Percentiles rank a stretch among this genome's conserved stretches.
These are phyloP conservation scores for Euclidia mi DNA, from an alignment of 2,888 invertebrate species.

Conservation along the genomic window DNA sequence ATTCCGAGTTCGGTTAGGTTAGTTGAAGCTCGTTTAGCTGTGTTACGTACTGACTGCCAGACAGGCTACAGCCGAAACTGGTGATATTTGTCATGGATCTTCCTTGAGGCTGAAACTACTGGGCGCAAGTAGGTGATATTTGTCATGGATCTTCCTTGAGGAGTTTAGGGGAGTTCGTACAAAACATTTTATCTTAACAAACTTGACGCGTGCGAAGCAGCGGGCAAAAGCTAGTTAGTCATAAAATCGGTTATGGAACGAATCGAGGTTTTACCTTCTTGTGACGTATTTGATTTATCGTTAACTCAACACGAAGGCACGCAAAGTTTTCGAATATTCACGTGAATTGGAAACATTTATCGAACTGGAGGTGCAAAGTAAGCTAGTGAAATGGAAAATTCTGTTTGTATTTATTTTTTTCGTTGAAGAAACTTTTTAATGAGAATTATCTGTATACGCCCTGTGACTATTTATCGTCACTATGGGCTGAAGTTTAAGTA, in stretches of 20 bases:
- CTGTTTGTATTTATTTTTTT: conserved; percentile 11
- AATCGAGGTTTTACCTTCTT: conserved; percentile 40
- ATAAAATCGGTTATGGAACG: conserved; percentile 45
- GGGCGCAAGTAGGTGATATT: too few relatives aligned
- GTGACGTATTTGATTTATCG: conserved; percentile 41
- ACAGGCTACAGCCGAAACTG: too few relatives aligned
- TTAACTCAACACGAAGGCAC: conserved; percentile 20
- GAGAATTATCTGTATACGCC: conserved; percentile 4
- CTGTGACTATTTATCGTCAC: not conserved
- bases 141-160: too few relatives aligned
- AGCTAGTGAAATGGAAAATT: conserved; percentile 3
- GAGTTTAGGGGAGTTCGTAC: conserved; percentile 51
- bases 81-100: too few relatives aligned
- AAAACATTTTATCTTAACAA: too few relatives aligned
- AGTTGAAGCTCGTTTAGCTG: conserved; percentile 50
- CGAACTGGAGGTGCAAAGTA: conserved; percentile 5
- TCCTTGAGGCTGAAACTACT: too few relatives aligned
- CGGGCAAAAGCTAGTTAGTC: conserved; percentile 57
- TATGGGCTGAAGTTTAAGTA: conserved; percentile 4
- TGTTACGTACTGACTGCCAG: too few relatives aligned
- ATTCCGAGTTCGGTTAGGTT: conserved; percentile 44
- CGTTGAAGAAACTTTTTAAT: conserved; percentile 6
- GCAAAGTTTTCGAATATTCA: conserved; percentile 40
- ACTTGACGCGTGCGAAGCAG: too few relatives aligned
- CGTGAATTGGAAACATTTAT: conserved; percentile 25